Conservation (phyloP, 2,797 vertebrate genomes). For the Halcyon leucocephala region DNA sequence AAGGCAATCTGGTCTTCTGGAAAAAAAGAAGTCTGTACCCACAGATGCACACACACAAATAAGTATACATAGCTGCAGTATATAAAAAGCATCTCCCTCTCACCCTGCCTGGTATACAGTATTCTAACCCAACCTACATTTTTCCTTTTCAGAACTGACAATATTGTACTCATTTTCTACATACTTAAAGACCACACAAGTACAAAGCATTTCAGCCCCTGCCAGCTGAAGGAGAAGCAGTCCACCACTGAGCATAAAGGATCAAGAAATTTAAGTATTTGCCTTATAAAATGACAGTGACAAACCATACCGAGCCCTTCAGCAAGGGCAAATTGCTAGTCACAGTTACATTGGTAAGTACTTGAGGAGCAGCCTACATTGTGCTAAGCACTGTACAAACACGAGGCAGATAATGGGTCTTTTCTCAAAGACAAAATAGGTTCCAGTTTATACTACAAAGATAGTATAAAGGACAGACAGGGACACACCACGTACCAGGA, state of each 20-base stretch:
- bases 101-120: neutral
- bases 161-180: neutral
- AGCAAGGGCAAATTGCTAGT: neutral
- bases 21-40: neutral
- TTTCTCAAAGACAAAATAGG: conserved; percentile 38
- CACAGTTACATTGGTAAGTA: neutral
- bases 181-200: neutral
- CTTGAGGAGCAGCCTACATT: neutral
- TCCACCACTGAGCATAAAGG: neutral
- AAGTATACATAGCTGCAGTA: neutral
- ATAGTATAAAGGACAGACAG: neutral
- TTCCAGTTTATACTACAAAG: neutral
- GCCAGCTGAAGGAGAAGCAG: neutral
- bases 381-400: conserved; percentile 2
- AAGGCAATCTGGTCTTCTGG: neutral
- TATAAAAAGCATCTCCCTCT: neutral
- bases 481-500: neutral
- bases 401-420: neutral
- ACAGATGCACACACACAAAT: neutral
- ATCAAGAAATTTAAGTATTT: neutral
- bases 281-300: neutral
- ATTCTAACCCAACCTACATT: neutral
- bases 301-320: neutral
- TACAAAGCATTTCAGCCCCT: neutral
- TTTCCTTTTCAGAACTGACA: neutral